Evolutionary conservation across 1,140 invertebrate species (phyloP), one percentile per base, ranked within the genome.

Genomic region (Gryllus bimaculatus): DNA sequence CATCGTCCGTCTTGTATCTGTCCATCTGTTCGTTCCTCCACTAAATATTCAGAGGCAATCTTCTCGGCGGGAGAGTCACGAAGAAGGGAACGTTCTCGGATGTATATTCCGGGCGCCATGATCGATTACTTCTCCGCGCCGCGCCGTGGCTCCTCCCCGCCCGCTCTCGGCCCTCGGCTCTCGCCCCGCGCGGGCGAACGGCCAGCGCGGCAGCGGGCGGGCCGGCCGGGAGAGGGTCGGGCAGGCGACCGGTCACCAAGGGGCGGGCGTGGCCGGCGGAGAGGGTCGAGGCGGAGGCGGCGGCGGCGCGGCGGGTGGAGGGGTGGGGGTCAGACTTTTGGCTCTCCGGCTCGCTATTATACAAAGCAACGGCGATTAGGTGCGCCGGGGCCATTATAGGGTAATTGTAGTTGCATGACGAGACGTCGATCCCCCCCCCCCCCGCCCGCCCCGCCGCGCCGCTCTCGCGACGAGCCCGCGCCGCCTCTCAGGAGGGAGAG

Each of bases 341-440:
- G 54, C 2, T 66, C 54, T 66, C 54, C 54, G 54, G 54, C 54
- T 7, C 54, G 54, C 54, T 66, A 66, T 66, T 66, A 66, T 66
- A 66, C 54, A 66, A 66, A 66, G 54, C 54, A n/a, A 66, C 54
- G 54, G 54, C 54, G 54, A 66, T 66, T 66, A 66, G 54, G 54
- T 66, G 54, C 54, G 54, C 54, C 54, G 54, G 54, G 54, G 54
- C 54, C 18, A 66, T 66, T 66, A 66, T 66, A 66, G 54, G 54
- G 54, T 66, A 66, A 66, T 66, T 66, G 54, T 66, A 66, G 54
- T 66, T 66, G 54, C 54, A 66, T 66, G 54, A 66, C 54, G 54
- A 66, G 54, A 66, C 54, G 54, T 18, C 10, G 54, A 10, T 7
- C 10, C 54, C 54, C 10, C 2, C 54, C 10, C 54, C 54, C 2